Evolutionary conservation across 2,797 vertebrate species (phyloP).

Genomic region (Benthosema pterotum): DNA sequence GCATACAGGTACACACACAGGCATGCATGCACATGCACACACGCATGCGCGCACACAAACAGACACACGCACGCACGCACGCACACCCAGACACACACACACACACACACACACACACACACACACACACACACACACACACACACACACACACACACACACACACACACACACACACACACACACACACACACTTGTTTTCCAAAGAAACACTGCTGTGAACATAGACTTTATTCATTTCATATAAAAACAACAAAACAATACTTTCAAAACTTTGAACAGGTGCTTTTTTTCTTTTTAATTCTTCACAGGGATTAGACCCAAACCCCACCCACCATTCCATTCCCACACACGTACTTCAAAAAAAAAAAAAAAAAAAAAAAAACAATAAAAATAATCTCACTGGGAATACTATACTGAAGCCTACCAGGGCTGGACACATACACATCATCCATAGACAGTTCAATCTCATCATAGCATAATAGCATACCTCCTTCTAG

Average conservation of each 20-base stretch:
- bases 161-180: too few species aligned
- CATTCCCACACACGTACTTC: background rate
- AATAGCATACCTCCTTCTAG: background rate
- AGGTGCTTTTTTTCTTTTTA: constrained; percentile 66
- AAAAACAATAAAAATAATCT: constrained; percentile 15
- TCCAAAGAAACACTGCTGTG: constrained; percentile 27
- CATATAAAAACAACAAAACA: constrained; percentile 69
- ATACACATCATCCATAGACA: background rate
- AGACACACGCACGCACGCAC: too few species aligned
- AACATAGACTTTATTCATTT: constrained; percentile 77
- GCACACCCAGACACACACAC: too few species aligned
- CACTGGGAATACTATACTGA: constrained; percentile 10
- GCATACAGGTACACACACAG: too few species aligned
- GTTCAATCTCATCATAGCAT: constrained; percentile 18
- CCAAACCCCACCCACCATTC: constrained; percentile 18
- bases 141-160: too few species aligned
- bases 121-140: too few species aligned
- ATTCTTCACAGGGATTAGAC: constrained; percentile 64
- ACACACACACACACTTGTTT: too few species aligned
- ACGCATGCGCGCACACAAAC: too few species aligned
- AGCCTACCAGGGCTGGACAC: too few species aligned
- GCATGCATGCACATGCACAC: too few species aligned
- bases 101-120: too few species aligned
- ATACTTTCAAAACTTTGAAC: constrained; percentile 44
- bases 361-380: too few species aligned